Conservation (phyloP, 2,113 vertebrate genomes). For the Lamprologus ornatipinnis region DNA sequence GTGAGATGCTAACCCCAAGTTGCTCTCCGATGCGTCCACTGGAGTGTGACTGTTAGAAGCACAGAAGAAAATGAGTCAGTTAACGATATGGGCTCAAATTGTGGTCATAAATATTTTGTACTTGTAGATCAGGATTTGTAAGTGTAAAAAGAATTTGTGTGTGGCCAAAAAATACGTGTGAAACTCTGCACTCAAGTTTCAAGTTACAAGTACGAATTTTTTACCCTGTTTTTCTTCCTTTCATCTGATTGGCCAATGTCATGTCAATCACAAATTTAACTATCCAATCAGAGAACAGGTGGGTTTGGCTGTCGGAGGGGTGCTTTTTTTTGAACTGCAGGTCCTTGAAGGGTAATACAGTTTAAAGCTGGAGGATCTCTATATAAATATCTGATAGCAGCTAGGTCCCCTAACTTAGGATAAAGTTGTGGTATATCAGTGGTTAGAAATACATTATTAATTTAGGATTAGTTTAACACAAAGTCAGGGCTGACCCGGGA, state of each 20-base stretch:
- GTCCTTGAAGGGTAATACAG: rapidly evolving
- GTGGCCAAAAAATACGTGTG: rapidly evolving
- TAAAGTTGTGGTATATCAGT: too few relatives aligned
- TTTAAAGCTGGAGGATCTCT: too few relatives aligned
- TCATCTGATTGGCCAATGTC: neutral
- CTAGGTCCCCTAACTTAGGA: too few relatives aligned
- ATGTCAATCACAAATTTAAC: neutral
- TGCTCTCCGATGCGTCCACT: neutral
- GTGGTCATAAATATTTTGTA: neutral
- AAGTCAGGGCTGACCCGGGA: rapidly evolving
- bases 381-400: too few relatives aligned
- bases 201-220: rapidly evolving
- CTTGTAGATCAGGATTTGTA: neutral
- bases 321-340: rapidly evolving
- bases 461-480: too few relatives aligned
- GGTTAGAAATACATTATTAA: rapidly evolving
- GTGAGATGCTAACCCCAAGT: neutral
- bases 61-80: neutral
- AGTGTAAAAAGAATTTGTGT: too few relatives aligned
- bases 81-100: neutral
- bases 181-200: neutral
- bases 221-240: neutral
- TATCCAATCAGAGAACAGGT: rapidly evolving
- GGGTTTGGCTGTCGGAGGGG: neutral
- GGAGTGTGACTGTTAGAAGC: neutral